phyloP scores from a whole-genome alignment of 2,113 vertebrate species.

The Ochotona princeps region DNA sequence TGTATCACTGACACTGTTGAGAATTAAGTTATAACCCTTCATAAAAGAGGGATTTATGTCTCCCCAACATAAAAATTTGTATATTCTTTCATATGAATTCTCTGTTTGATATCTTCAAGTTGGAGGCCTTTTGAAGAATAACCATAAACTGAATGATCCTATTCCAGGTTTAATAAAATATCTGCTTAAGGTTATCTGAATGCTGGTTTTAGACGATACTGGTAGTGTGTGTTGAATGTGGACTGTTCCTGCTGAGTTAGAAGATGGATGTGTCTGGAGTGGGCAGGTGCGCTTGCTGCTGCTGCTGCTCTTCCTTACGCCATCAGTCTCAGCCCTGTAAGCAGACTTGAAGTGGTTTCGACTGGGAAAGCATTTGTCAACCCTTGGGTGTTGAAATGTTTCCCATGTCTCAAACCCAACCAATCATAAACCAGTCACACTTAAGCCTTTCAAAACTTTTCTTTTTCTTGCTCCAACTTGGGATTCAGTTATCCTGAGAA shows the following conservation, averaged over 20 bases:
- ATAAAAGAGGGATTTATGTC: neutral
- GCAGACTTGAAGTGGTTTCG: neutral
- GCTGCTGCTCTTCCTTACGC: neutral
- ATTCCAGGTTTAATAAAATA: slow-evolving; percentile 34
- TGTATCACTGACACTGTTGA: neutral
- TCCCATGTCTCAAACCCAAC: neutral
- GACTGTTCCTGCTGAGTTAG: slow-evolving; percentile 6
- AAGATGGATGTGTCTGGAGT: slow-evolving; percentile 14
- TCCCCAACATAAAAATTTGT: neutral
- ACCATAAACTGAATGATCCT: neutral
- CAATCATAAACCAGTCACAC: neutral
- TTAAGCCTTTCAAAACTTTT: neutral
- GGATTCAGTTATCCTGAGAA: neutral
- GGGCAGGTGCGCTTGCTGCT: slow-evolving; percentile 28
- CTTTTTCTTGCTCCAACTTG: neutral
- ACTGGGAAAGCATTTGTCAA: neutral
- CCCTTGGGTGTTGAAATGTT: neutral
- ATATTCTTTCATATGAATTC: neutral
- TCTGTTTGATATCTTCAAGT: neutral
- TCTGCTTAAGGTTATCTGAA: neutral
- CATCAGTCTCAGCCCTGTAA: neutral
- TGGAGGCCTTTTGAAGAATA: neutral
- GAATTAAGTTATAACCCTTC: slow-evolving; percentile 18
- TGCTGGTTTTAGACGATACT: neutral
- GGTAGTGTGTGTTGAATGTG: neutral